phyloP scores from a whole-genome alignment of 1,140 invertebrate species.

The Drosophila nebulosa region DNA sequence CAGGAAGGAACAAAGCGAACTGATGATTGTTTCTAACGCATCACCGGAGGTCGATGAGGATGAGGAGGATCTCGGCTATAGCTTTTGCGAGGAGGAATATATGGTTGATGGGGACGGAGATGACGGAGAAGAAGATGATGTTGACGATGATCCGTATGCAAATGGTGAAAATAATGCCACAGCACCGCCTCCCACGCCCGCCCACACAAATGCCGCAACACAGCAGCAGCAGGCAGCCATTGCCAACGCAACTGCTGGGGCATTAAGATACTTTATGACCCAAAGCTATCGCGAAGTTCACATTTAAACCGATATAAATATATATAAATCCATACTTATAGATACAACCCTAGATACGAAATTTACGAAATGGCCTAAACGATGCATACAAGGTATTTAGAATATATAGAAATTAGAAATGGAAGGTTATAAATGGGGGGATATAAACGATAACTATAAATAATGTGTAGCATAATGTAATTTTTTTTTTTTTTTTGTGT shows the following conservation, averaged over 20 bases:
- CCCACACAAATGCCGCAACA: conserved; percentile 18
- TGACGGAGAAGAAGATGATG: neutral
- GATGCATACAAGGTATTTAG: conserved; percentile 68
- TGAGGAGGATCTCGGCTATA: conserved; percentile 71
- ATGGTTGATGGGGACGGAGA: conserved; percentile 31
- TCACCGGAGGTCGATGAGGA: conserved; percentile 19
- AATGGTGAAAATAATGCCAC: conserved; percentile 22
- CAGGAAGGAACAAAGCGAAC: conserved; percentile 20
- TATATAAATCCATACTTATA: neutral
- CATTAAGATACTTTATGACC: conserved; percentile 55
- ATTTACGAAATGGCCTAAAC: conserved; percentile 35
- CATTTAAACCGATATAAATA: conserved; percentile 45
- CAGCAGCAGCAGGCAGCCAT: conserved; percentile 27
- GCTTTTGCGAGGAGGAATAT: conserved; percentile 67
- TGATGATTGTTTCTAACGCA: conserved; percentile 13
- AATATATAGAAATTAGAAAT: conserved; percentile 17
- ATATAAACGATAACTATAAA: neutral
- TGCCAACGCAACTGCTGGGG: conserved; percentile 41
- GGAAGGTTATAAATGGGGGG: neutral
- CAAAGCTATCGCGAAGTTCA: conserved; percentile 69
- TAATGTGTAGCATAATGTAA: neutral
- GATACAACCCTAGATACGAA: conserved; percentile 13
- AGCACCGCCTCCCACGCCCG: conserved; percentile 46
- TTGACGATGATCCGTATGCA: conserved; percentile 9
- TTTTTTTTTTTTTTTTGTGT: neutral